A percentile compares a stretch with the other conserved stretches of the same genome.
phyloP scores from a whole-genome alignment of 1,140 invertebrate species.

The Eriocheir sinensis region DNA sequence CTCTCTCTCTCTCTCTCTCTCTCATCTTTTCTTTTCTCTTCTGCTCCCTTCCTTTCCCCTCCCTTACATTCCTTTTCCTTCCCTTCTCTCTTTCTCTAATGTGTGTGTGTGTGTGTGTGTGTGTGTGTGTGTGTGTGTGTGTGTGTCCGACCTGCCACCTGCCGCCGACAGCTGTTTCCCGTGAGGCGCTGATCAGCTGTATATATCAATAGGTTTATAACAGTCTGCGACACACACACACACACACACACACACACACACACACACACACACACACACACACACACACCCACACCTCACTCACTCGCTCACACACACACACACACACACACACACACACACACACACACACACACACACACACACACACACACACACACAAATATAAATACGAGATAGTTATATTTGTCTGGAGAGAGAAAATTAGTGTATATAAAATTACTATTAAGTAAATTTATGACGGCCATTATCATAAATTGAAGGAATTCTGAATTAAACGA shows the following conservation, averaged over 20 bases:
- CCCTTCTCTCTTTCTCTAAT: no score
- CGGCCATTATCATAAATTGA: neutral
- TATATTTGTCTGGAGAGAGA: no score
- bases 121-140: no score
- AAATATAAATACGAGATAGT: no score
- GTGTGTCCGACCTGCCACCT: neutral
- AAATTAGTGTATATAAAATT: neutral
- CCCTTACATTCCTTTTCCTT: no score
- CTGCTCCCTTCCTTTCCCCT: no score
- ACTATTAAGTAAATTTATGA: neutral
- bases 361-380: neutral
- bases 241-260: no score
- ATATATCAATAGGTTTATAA: constrained; percentile 16
- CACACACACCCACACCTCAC: neutral
- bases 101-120: no score
- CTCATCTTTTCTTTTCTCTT: no score
- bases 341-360: constrained; percentile 1
- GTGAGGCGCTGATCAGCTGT: neutral
- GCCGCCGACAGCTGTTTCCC: neutral
- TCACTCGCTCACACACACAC: neutral
- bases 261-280: no score
- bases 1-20: no score
- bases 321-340: neutral
- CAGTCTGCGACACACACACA: neutral
- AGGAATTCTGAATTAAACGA: neutral